phyloP scores from a whole-genome alignment of 1,140 invertebrate genomes.

The Ectropis grisescens region DNA sequence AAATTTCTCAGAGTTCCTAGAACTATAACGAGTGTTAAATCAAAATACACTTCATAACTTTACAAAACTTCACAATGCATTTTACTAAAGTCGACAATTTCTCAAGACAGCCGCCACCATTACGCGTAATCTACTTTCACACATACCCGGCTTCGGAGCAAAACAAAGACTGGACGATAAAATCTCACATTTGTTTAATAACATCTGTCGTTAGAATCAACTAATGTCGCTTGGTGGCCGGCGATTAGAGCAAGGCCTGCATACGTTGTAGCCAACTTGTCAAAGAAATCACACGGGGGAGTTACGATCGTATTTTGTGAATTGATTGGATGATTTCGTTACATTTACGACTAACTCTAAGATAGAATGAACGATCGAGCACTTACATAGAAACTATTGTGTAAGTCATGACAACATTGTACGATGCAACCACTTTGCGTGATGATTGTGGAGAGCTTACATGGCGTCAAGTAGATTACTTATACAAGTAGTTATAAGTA shows the following conservation, averaged over 20 bases:
- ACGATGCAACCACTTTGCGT: background rate
- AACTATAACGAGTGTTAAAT: too few species aligned
- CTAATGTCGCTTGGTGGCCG: conserved; percentile 28
- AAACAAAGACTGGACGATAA: conserved; percentile 48
- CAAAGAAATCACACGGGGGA: too few species aligned
- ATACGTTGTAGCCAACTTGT: too few species aligned
- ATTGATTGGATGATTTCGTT: background rate
- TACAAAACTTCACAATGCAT: too few species aligned
- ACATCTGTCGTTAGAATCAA: conserved; percentile 48
- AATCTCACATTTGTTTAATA: conserved; percentile 62
- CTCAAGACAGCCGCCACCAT: too few species aligned
- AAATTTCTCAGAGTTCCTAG: too few species aligned
- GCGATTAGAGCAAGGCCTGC: conserved; percentile 26
- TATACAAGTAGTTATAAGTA: too few species aligned
- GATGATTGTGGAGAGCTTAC: too few species aligned
- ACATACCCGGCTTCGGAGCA: conserved; percentile 20
- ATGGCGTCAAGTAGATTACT: too few species aligned
- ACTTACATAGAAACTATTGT: background rate
- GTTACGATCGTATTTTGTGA: conserved; percentile 13
- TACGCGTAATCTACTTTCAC: conserved; percentile 29
- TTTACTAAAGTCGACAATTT: too few species aligned
- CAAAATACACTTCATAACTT: too few species aligned
- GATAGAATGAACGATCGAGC: background rate
- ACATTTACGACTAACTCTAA: too few species aligned
- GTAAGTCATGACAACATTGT: background rate